These are phyloP conservation scores for Chymomyza amoena DNA, from an alignment of 2,888 invertebrate species.

Conservation along the genomic window DNA sequence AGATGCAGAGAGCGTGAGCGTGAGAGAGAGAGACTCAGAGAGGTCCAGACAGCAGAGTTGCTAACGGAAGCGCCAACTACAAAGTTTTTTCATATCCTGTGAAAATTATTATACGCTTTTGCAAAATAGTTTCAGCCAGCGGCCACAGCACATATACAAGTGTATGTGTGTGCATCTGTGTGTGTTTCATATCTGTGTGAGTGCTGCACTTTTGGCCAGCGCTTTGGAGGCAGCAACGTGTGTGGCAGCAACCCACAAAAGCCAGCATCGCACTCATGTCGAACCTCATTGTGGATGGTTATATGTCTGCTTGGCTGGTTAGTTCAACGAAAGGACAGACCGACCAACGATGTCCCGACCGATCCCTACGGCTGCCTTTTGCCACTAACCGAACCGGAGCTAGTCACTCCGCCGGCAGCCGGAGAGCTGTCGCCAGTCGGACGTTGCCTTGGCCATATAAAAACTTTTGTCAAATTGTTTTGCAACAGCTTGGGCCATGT, in stretches of 20 bases:
- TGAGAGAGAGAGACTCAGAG: background rate
- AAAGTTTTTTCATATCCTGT: slow-evolving; percentile 72
- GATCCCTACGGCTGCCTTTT: no score
- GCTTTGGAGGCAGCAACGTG: background rate
- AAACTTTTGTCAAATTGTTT: slow-evolving; percentile 51
- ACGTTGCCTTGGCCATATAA: slow-evolving; percentile 7
- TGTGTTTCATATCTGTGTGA: background rate
- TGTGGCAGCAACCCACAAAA: background rate
- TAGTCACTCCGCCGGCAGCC: background rate
- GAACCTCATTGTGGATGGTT: background rate
- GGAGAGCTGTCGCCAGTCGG: background rate
- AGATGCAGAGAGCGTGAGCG: background rate
- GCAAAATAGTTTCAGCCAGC: slow-evolving; percentile 59
- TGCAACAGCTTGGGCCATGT: slow-evolving; percentile 18
- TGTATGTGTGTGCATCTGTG: background rate
- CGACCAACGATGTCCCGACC: background rate
- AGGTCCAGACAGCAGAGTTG: slow-evolving; percentile 14
- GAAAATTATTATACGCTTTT: slow-evolving; percentile 71
- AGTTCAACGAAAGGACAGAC: background rate
- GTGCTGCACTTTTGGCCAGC: background rate
- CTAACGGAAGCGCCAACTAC: slow-evolving; percentile 62
- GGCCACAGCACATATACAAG: slow-evolving; percentile 24
- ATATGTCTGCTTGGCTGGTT: background rate
- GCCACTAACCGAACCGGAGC: background rate
- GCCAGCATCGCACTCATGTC: background rate